Evolutionary conservation across 1,140 invertebrate species (phyloP).

Genomic region (Oscheius sp.): DNA sequence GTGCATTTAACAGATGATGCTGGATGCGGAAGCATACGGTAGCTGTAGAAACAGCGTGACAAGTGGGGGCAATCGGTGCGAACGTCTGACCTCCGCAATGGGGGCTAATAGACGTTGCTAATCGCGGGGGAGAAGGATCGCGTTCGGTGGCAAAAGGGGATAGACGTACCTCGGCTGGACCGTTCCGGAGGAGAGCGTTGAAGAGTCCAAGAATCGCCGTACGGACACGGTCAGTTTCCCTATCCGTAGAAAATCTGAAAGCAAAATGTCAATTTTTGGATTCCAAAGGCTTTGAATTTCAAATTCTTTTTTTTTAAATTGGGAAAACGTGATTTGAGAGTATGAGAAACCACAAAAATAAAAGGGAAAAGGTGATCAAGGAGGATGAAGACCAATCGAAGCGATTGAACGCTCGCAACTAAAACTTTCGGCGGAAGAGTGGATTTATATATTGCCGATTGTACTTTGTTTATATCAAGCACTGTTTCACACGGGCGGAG

Average conservation of each 20-base stretch:
- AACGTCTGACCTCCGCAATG: not conserved
- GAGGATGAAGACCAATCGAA: too few relatives aligned
- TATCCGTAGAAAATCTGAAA: slow-evolving; percentile 36
- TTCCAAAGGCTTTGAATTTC: slow-evolving; percentile 78
- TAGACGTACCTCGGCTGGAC: slow-evolving; percentile 75
- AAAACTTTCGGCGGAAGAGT: too few relatives aligned
- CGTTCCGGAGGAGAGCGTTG: slow-evolving; percentile 92
- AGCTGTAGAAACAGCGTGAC: not conserved
- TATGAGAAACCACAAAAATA: slow-evolving; percentile 71
- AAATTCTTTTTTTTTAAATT: slow-evolving; percentile 88
- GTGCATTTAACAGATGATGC: slow-evolving; percentile 4
- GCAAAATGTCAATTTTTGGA: not conserved
- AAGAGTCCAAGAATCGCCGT: slow-evolving; percentile 97
- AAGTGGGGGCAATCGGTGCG: not conserved
- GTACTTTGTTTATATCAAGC: too few relatives aligned
- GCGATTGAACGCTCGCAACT: too few relatives aligned
- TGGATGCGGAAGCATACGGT: not conserved
- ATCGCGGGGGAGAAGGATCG: not conserved
- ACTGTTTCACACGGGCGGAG: too few relatives aligned
- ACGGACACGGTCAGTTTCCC: slow-evolving; percentile 64
- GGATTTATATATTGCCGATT: too few relatives aligned
- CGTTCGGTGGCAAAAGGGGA: not conserved
- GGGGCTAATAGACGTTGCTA: not conserved
- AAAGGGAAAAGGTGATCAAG: not conserved
- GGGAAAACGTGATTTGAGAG: slow-evolving; percentile 97